Conservation (phyloP, 2,113 vertebrate species). For the Paradisaea rubra region DNA sequence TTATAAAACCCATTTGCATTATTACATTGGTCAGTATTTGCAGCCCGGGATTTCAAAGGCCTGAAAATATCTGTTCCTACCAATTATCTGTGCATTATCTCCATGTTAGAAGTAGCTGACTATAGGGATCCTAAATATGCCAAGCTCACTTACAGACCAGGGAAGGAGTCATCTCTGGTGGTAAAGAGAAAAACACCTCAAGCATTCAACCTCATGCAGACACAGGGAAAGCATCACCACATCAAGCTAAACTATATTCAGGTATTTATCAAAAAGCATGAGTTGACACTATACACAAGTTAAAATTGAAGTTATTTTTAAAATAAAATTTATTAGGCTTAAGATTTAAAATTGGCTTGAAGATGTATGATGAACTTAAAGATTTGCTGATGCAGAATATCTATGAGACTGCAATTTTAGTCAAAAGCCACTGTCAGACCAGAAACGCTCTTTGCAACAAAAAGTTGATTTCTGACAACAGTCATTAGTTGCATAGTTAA, state of each 20-base stretch:
- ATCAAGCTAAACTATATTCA: background rate
- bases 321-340: background rate
- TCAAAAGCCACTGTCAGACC: background rate
- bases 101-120: background rate
- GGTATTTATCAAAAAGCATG: background rate
- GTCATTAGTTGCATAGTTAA: background rate
- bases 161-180: background rate
- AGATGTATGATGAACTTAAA: background rate
- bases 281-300: background rate
- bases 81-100: background rate
- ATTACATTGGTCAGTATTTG: background rate
- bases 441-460: background rate
- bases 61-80: background rate
- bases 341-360: background rate
- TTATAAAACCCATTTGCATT: background rate
- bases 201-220: background rate
- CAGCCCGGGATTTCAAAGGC: background rate
- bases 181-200: background rate
- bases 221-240: background rate
- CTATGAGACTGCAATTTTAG: background rate
- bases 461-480: background rate
- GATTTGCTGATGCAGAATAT: background rate
- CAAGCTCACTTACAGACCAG: background rate
- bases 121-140: background rate
- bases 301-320: background rate